Base-by-base conservation (phyloP, 2,888 invertebrate genomes). In the Tipula unca region DNA sequence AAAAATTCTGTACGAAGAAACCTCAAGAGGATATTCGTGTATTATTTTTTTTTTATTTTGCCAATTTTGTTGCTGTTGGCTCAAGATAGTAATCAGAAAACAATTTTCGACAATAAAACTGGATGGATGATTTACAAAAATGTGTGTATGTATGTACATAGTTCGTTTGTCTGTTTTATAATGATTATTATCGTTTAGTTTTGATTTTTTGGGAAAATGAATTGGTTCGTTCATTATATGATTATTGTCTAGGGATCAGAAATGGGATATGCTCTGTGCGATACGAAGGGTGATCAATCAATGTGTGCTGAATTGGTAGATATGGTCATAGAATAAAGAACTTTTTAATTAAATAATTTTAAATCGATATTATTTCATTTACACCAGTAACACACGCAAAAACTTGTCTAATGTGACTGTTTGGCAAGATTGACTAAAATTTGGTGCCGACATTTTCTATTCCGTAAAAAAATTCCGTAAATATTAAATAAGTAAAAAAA, bases 61-160 rank as follows among this genome's bases (percentile, higher is more conserved):
- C 69, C 69, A 69, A 69, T 25, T 20, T 69, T 54, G 48, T 54
- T 69, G 10, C 25, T 25, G 69, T 69, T 69, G 69, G 69, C 69
- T 69, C 69, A 69, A 69, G 69, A 69, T 69, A 69, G 69, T 69
- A 69, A 69, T 69, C 69, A 69, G 69, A 69, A 69, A 69, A 69
- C 69, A 69, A 69, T 69, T 69, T 69, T 69, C 69, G 69, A 69
- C 69, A 69, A 69, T 69, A 69, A 69, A 69, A 69, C 1, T 69
- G 25, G 69, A 69, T 69, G 25, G 69, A 69, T 69, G 69, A 13
- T 69, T 25, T 69, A 25, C 69, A 69, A 69, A n/a, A n/a, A n/a
- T n/a, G 42, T 36, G 69, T 69, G 20, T 69, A 69, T 36, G 32
- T 32, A 32, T 32, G 32, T 48, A 48, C 17, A 17, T 17, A 69